A percentile compares a stretch with the other conserved stretches of the same genome.
These are phyloP conservation scores for Calliscelio sp. DNA, from an alignment of 2,888 invertebrate species.

Conservation along the genomic window DNA sequence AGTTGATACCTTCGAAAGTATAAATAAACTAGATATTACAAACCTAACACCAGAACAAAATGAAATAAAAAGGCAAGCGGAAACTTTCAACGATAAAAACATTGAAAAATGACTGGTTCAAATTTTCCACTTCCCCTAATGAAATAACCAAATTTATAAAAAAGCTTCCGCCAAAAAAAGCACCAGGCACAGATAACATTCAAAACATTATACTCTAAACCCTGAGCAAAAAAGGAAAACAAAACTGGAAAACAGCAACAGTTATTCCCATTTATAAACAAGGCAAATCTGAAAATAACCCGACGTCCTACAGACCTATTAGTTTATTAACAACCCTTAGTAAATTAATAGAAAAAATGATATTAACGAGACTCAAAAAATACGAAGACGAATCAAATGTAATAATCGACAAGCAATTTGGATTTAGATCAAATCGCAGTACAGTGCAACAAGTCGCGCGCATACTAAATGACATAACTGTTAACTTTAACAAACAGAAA, in stretches of 20 bases:
- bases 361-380: conserved; percentile 57
- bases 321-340: conserved; percentile 58
- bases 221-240: conserved; percentile 33
- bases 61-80: not conserved
- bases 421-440: conserved; percentile 78
- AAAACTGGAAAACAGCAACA: conserved; percentile 59
- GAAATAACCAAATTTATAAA: conserved; percentile 41
- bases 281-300: conserved; percentile 44
- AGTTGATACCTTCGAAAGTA: conserved; percentile 44
- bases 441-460: conserved; percentile 79
- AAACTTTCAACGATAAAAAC: conserved; percentile 7
- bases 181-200: conserved; percentile 63
- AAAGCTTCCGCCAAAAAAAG: conserved; percentile 30
- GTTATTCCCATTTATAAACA: conserved; percentile 63
- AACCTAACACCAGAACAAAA: conserved; percentile 32
- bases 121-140: conserved; percentile 22
- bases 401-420: conserved; percentile 76
- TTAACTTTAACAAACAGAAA: conserved; percentile 77
- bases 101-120: conserved; percentile 16
- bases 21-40: conserved; percentile 47
- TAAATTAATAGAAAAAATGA: conserved; percentile 64
- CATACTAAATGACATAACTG: conserved; percentile 76
- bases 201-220: conserved; percentile 67
- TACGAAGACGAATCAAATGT: conserved; percentile 66
- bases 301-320: conserved; percentile 69